These are phyloP conservation scores for Pangasianodon hypophthalmus DNA, from an alignment of 2,113 vertebrate genomes.

Conservation along the genomic window DNA sequence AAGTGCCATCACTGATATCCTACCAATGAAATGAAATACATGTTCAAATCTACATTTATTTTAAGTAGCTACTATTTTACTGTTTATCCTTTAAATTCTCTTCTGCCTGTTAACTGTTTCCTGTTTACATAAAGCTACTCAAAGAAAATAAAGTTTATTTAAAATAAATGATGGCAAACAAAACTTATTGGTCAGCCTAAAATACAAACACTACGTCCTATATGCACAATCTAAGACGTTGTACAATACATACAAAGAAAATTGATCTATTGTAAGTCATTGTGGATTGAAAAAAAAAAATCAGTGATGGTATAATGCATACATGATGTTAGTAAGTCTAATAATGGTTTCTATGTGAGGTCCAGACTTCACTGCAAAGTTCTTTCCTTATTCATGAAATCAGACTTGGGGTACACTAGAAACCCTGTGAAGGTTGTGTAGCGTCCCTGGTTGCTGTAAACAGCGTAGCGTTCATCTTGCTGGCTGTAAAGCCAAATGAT, in stretches of 20 bases:
- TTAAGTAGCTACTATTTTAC: background rate
- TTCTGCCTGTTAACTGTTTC: background rate
- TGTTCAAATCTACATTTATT: background rate
- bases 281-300: background rate
- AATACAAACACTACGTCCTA: conserved; percentile 3
- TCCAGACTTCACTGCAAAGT: conserved; percentile 53
- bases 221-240: conserved; percentile 20
- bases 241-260: conserved; percentile 50
- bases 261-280: too few relatives aligned
- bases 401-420: conserved; percentile 71
- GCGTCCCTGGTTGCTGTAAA: conserved; percentile 80
- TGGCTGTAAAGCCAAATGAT: conserved; percentile 79
- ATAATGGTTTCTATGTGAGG: background rate
- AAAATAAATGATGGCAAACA: background rate
- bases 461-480: conserved; percentile 74
- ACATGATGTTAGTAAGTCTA: background rate
- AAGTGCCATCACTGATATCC: background rate
- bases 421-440: conserved; percentile 81
- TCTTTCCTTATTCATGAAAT: conserved; percentile 55
- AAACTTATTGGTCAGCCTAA: background rate
- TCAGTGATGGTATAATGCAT: background rate
- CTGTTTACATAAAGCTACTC: background rate
- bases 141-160: background rate
- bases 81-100: background rate
- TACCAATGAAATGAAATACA: background rate